These are phyloP conservation scores for Tachuris rubrigastra DNA, from an alignment of 2,113 vertebrate species.

Conservation along the genomic window DNA sequence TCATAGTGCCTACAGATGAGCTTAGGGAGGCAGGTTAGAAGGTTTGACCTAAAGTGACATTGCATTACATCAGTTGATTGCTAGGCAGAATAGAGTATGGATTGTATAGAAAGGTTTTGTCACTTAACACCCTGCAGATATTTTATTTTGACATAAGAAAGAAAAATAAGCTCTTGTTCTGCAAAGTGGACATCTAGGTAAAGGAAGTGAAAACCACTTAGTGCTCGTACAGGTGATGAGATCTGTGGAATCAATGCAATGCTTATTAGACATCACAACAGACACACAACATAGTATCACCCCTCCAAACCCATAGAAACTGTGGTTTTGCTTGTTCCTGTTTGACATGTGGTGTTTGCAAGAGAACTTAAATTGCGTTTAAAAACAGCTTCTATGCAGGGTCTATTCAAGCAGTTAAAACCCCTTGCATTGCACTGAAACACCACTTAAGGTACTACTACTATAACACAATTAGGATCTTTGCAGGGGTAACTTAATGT, in stretches of 20 bases:
- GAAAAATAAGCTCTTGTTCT: background rate
- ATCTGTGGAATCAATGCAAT: background rate
- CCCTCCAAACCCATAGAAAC: background rate
- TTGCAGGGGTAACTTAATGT: background rate
- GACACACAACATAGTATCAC: rapidly evolving
- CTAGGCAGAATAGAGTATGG: background rate
- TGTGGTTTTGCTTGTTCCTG: background rate
- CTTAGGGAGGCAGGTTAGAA: background rate
- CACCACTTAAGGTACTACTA: background rate
- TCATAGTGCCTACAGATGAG: background rate
- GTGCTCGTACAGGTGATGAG: rapidly evolving
- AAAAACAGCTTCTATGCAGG: background rate
- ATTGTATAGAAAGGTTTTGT: background rate
- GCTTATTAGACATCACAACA: background rate
- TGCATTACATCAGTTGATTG: background rate
- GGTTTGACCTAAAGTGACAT: background rate
- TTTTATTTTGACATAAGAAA: background rate
- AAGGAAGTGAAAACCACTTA: background rate
- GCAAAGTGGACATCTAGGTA: background rate
- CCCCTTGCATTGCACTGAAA: background rate
- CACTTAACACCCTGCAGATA: background rate
- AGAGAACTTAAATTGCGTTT: background rate
- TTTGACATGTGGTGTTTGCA: background rate
- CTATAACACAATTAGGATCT: background rate
- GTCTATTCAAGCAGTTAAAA: background rate